Conservation (phyloP, 2,113 vertebrate genomes). For the Pogonocichla stellata region DNA sequence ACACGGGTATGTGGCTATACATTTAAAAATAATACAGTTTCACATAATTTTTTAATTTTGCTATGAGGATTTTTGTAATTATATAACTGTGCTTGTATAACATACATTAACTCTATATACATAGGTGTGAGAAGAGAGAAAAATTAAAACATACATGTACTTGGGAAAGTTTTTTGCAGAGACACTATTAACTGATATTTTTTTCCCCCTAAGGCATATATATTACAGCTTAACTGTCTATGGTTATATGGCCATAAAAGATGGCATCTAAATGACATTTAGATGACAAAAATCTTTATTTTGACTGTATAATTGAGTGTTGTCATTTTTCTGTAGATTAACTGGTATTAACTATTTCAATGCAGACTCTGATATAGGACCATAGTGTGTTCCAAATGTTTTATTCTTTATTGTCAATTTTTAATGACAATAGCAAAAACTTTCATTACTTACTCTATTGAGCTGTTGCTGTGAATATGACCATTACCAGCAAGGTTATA, state of each 20-base stretch:
- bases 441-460: neutral
- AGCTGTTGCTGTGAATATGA: neutral
- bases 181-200: neutral
- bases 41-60: neutral
- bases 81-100: conserved; percentile 34
- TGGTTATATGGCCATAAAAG: neutral
- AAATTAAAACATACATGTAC: neutral
- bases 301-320: neutral
- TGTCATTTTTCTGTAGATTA: neutral
- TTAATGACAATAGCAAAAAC: neutral
- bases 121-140: neutral
- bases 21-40: neutral
- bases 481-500: neutral
- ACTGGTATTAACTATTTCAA: neutral
- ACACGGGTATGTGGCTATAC: neutral
- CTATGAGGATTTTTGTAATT: conserved; percentile 3
- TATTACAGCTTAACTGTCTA: neutral
- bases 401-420: neutral
- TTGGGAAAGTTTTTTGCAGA: neutral
- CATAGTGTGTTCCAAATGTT: neutral
- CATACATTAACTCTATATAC: neutral
- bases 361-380: neutral
- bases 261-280: neutral
- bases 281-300: neutral
- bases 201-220: neutral